A percentile compares a stretch with the other conserved stretches of the same genome.
These are phyloP conservation scores for Halocaridina rubra DNA, from an alignment of 2,888 invertebrate genomes.

Conservation along the genomic window DNA sequence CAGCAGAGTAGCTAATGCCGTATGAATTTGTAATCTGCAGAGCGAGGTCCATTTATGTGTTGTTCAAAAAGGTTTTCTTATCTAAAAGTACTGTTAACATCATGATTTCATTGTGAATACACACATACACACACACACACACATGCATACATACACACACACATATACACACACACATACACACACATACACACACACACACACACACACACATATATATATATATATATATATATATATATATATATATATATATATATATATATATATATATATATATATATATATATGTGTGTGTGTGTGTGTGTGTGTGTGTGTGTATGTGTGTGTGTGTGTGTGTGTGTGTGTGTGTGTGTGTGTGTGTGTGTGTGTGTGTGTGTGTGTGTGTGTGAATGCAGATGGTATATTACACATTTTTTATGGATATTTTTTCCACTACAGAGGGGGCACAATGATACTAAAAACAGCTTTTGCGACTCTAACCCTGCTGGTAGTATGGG, in stretches of 20 bases:
- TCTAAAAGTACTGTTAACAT: background rate
- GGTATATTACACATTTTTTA: too few species aligned
- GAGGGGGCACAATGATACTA: too few species aligned
- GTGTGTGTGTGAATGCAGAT: too few species aligned
- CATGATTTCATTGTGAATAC: too few species aligned
- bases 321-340: background rate
- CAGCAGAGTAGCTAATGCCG: too few species aligned
- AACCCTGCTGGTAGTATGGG: background rate
- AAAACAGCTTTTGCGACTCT: too few species aligned
- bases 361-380: too few species aligned
- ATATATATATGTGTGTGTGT: background rate
- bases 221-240: background rate
- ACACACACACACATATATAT: too few species aligned
- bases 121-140: too few species aligned
- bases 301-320: background rate
- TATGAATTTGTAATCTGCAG: too few species aligned
- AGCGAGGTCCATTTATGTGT: background rate
- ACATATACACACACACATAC: constrained; percentile 7
- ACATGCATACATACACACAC: constrained; percentile 28
- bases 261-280: constrained; percentile 3
- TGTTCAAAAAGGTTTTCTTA: background rate
- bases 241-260: background rate
- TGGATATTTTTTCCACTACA: too few species aligned
- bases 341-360: too few species aligned
- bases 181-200: background rate